Evolutionary conservation across 2,888 invertebrate species (phyloP).

Genomic region (Teinopalpus imperialis): DNA sequence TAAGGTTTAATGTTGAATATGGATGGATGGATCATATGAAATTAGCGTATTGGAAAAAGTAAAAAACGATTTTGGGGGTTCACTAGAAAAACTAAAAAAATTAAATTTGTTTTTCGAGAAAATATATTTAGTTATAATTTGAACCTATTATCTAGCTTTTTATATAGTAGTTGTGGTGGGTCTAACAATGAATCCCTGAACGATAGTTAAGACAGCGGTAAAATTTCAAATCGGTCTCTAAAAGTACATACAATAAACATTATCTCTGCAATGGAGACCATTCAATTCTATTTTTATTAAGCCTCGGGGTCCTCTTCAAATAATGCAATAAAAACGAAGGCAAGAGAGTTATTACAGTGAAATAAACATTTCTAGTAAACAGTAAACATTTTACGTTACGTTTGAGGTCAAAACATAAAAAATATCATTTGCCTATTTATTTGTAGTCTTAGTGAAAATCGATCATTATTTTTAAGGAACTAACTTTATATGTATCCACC

Average conservation of each 20-base stretch:
- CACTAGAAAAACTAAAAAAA: too few species aligned
- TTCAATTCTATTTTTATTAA: conserved; percentile 20
- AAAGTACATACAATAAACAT: conserved; percentile 2
- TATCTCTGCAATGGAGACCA: not conserved
- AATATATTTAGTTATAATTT: too few species aligned
- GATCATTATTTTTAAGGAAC: too few species aligned
- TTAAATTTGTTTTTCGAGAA: too few species aligned
- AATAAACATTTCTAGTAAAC: conserved; percentile 14
- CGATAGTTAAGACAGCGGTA: conserved; percentile 3
- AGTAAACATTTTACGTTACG: conserved; percentile 8
- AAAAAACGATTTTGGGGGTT: too few species aligned
- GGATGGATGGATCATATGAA: too few species aligned
- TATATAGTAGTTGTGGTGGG: too few species aligned
- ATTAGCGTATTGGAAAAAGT: too few species aligned
- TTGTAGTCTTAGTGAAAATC: too few species aligned
- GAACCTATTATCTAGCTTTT: too few species aligned
- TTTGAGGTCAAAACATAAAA: not conserved
- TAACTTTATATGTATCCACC: too few species aligned
- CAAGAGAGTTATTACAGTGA: conserved; percentile 10
- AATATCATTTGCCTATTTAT: conserved; percentile 6
- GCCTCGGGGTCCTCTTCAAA: conserved; percentile 14
- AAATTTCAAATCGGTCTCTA: not conserved
- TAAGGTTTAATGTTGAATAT: too few species aligned
- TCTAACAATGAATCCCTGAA: not conserved
- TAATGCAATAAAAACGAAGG: conserved; percentile 18